Conservation (phyloP, 2,797 vertebrate genomes). For the Stomatorhinus walkeri region DNA sequence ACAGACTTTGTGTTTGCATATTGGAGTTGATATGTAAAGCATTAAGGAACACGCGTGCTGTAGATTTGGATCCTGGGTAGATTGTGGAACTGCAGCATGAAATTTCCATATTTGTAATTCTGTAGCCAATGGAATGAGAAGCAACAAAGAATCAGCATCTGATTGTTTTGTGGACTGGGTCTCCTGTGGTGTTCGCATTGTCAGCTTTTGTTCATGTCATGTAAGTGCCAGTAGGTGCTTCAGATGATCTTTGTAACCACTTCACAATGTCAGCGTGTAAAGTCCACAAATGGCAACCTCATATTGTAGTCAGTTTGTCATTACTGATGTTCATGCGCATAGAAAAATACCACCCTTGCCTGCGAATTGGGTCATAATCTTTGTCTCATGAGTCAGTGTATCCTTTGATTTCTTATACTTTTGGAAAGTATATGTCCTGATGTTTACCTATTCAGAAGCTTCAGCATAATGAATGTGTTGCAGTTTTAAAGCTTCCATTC, state of each 20-base stretch:
- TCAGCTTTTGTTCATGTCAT: not conserved
- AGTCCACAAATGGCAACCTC: not conserved
- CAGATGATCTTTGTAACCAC: not conserved
- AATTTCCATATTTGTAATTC: not conserved
- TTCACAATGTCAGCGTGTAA: not conserved
- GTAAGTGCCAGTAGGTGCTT: not conserved
- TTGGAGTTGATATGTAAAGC: not conserved
- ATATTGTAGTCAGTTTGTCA: not conserved
- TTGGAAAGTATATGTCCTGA: not conserved
- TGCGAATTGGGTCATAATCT: not conserved
- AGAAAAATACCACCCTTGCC: not conserved
- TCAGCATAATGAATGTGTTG: conserved; percentile 33
- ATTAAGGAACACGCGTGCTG: not conserved
- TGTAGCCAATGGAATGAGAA: not conserved
- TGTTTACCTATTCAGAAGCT: conserved; percentile 19
- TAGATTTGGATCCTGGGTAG: not conserved
- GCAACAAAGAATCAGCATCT: not conserved
- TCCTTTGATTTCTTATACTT: not conserved
- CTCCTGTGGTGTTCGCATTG: not conserved
- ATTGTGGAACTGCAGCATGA: not conserved
- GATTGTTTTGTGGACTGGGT: not conserved
- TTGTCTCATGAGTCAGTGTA: not conserved
- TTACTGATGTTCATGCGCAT: not conserved
- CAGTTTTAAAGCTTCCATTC: conserved; percentile 19
- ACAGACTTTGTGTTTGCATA: not conserved